phyloP scores from a whole-genome alignment of 2,797 vertebrate species.

The Phoebastria nigripes region DNA sequence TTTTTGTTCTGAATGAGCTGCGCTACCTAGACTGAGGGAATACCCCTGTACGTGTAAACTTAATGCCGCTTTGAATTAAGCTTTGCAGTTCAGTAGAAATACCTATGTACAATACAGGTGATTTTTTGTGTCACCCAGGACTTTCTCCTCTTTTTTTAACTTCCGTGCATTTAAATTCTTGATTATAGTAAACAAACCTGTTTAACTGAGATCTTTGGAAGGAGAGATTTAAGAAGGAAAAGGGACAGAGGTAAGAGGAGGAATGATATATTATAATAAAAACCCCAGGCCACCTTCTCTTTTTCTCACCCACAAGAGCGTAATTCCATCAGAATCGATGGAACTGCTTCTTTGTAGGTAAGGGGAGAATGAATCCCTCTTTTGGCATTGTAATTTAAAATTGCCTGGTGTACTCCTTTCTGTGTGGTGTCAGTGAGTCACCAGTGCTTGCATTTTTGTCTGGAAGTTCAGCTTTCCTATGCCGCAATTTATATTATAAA shows the following conservation, averaged over 20 bases:
- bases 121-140: conserved; percentile 37
- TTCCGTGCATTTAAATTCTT: conserved; percentile 30
- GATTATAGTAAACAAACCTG: conserved; percentile 29
- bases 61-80: background rate
- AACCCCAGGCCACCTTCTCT: background rate
- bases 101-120: conserved; percentile 16
- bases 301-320: background rate
- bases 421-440: background rate
- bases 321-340: conserved; percentile 7
- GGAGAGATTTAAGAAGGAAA: conserved; percentile 50
- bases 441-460: background rate
- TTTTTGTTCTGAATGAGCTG: conserved; percentile 39
- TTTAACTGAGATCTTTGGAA: conserved; percentile 46
- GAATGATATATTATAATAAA: background rate
- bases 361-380: conserved; percentile 5
- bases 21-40: background rate
- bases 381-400: background rate
- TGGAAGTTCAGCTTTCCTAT: conserved; percentile 5
- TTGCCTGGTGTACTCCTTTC: background rate
- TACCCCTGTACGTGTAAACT: background rate
- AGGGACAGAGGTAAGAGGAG: conserved; percentile 49
- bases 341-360: conserved; percentile 11
- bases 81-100: conserved; percentile 36
- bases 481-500: background rate
- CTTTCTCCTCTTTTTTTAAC: conserved; percentile 23